Evolutionary conservation across 2,113 vertebrate species (phyloP).

Genomic region (Gallinago paraguaiae): DNA sequence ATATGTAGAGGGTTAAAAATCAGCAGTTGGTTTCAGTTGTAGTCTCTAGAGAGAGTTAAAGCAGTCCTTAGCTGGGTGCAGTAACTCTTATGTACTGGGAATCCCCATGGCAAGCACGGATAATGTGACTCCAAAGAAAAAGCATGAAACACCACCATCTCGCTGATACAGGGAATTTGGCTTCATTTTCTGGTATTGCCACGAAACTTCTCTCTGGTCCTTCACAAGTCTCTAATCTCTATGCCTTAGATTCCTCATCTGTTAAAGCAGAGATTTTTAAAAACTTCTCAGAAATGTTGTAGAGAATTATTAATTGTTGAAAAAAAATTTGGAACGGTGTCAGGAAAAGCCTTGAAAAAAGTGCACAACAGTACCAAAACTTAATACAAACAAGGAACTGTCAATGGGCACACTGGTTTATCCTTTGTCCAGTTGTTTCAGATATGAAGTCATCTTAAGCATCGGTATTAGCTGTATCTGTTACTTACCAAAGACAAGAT

Average conservation of each 20-base stretch:
- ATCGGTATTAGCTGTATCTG: too few relatives aligned
- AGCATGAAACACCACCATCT: not conserved
- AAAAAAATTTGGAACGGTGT: not conserved
- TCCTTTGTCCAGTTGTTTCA: not conserved
- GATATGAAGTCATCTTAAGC: not conserved
- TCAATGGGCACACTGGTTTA: not conserved
- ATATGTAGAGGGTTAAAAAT: not conserved
- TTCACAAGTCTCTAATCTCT: not conserved
- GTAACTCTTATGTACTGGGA: not conserved
- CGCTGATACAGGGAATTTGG: not conserved
- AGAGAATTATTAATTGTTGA: not conserved
- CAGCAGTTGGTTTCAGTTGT: not conserved
- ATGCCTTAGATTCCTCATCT: not conserved
- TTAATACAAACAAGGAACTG: not conserved
- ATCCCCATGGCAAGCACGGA: not conserved
- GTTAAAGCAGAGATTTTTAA: not conserved
- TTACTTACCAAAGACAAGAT: not conserved
- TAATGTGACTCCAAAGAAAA: not conserved
- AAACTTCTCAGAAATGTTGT: not conserved
- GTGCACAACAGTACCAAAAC: not conserved
- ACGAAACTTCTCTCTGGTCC: not conserved
- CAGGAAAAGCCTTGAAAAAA: not conserved
- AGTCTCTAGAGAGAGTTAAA: not conserved
- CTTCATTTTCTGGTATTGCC: slow-evolving; percentile 5
- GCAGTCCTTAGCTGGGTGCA: not conserved